Evolutionary conservation across 92 coral and sea anemone species (phyloP).

Genomic region (Palythoa grandis): DNA sequence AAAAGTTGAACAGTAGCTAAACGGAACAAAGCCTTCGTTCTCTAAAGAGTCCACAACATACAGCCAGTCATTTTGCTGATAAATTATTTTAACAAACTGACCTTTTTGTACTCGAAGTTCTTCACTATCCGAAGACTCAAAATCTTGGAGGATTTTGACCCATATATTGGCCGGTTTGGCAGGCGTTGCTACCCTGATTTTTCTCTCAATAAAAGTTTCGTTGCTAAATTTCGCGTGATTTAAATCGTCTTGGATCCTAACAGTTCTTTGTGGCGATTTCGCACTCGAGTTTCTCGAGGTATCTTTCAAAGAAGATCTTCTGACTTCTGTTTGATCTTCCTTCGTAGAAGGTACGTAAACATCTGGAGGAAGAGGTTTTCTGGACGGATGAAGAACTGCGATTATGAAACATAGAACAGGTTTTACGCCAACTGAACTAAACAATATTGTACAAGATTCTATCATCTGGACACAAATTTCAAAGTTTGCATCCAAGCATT

Average conservation of each 20-base stretch:
- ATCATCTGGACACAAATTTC: not conserved
- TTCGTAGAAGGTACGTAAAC: conserved; percentile 56
- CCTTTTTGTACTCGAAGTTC: conserved; percentile 78
- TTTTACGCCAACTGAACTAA: conserved; percentile 11
- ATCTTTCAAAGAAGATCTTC: conserved; percentile 80
- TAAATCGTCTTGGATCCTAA: conserved; percentile 59
- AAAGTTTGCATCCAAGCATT: not conserved
- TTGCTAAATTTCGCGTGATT: conserved; percentile 61
- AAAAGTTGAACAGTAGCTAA: conserved; percentile 66
- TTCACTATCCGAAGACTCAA: conserved; percentile 67
- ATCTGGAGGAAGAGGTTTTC: conserved; percentile 72
- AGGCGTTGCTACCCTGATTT: conserved; percentile 66
- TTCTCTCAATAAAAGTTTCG: conserved; percentile 68
- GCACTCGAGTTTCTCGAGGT: conserved; percentile 55
- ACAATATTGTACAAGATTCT: not conserved
- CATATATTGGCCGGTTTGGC: conserved; percentile 82
- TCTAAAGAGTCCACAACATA: conserved; percentile 78
- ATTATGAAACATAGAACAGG: not conserved
- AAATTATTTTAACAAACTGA: conserved; percentile 67
- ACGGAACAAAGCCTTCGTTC: conserved; percentile 80
- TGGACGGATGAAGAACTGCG: conserved; percentile 64
- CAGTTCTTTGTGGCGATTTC: conserved; percentile 68
- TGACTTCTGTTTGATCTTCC: conserved; percentile 34
- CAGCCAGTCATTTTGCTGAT: conserved; percentile 85
- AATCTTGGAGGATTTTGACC: conserved; percentile 67